Conservation (phyloP, 1,140 invertebrate species). For the Littorina saxatilis region DNA sequence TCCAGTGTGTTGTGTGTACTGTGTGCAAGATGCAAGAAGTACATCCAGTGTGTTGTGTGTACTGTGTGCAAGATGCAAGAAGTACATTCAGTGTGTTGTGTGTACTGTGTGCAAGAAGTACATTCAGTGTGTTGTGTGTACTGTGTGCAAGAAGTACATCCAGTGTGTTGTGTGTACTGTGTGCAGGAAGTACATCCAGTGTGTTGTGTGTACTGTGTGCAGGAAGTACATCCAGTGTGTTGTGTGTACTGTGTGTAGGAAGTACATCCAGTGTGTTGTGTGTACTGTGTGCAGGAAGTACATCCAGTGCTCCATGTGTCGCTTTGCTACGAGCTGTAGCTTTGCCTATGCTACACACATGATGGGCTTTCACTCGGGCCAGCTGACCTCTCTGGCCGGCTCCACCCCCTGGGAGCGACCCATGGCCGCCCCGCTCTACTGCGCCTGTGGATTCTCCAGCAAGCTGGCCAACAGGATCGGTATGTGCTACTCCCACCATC, state of each 20-base stretch:
- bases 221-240: too few relatives aligned
- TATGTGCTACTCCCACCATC: conserved; percentile 46
- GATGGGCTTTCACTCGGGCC: conserved; percentile 72
- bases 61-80: too few relatives aligned
- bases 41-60: too few relatives aligned
- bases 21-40: too few relatives aligned
- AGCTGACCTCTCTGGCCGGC: conserved; percentile 59
- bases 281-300: conserved; percentile 65
- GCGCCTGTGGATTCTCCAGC: conserved; percentile 69
- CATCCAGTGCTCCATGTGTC: conserved; percentile 73
- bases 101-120: too few relatives aligned
- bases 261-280: too few relatives aligned
- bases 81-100: too few relatives aligned
- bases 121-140: too few relatives aligned
- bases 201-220: too few relatives aligned
- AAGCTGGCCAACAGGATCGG: conserved; percentile 70
- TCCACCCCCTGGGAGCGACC: conserved; percentile 63
- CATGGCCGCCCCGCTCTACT: conserved; percentile 60
- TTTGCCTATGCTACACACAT: conserved; percentile 72
- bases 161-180: background rate
- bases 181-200: too few relatives aligned
- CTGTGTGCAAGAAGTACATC: conserved; percentile 9
- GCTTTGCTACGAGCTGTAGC: conserved; percentile 73
- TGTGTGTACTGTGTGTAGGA: too few relatives aligned
- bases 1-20: too few relatives aligned